Evolutionary conservation across 2,797 vertebrate genomes (phyloP), one percentile per base, ranked within the genome.

Genomic region (Serranus cabrilla): DNA sequence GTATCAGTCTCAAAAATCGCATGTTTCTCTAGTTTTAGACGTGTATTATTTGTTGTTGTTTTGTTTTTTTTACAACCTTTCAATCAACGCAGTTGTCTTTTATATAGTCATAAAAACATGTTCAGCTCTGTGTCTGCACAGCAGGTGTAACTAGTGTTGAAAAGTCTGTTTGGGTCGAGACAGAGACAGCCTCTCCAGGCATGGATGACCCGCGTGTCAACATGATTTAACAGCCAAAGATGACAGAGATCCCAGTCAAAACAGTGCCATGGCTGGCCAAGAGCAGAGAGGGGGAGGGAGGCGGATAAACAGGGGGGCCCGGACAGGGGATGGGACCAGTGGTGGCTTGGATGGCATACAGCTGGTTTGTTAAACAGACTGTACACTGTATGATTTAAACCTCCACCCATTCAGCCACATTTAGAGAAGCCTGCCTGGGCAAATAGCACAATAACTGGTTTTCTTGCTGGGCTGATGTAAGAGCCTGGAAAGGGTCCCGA

Each of bases 241-340:
- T 92, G 88, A 94, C 92, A 90, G 87, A 89, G 87, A 87, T 86
- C 83, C 83, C 86, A 91, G 87, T 93, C 92, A 91, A 91, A 95
- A 94, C 92, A 95, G 76, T 62, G 76, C 63, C 82, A 75, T 67
- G 80, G 78, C 80, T 78, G 66, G 80, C 69, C 61, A 81, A 75
- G 43, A 69, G 50, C 56, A 55, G n/a, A 54, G 50, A 60, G 13
- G 27, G 20, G 31, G 46, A 34, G 57, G 45, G 63, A 65, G 7
- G 54, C 49, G 20, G 42, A 40, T 10, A 51, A 67, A 81, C 67
- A 73, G 60, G 34, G 52, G 81, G 70, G 87, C 83, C 76, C 49
- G 17, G 65, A 65, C 74, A 78, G 78, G 86, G 82, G 84, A 85
- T 79, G 84, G 87, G 83, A 89, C 87, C 74, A 66, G 77, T 74